Conservation (phyloP, 2,797 vertebrate species). For the Rhinatrema bivittatum region DNA sequence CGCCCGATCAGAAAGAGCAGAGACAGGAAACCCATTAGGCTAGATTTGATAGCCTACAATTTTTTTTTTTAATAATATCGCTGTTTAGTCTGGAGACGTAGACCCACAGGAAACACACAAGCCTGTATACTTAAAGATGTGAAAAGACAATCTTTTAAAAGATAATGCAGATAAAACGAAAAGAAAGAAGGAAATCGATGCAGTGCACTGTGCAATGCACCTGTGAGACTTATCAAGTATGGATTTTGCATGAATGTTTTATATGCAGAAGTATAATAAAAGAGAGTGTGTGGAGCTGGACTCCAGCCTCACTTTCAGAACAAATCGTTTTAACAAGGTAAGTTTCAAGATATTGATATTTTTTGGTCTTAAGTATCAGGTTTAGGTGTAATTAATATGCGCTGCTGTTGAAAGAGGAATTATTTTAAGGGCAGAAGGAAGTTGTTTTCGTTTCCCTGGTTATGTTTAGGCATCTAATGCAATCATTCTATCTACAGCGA, state of each 20-base stretch:
- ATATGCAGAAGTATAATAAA: constrained; percentile 1
- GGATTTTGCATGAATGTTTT: constrained; percentile 24
- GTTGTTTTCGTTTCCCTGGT: neutral
- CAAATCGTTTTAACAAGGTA: constrained; percentile 24
- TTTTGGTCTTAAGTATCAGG: neutral
- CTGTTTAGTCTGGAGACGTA: fast-evolving
- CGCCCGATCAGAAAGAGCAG: too few relatives aligned
- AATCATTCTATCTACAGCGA: constrained; percentile 13
- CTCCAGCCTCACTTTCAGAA: constrained; percentile 23
- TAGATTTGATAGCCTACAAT: too few relatives aligned
- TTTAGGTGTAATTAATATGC: constrained; percentile 24
- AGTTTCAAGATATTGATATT: constrained; percentile 9
- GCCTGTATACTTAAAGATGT: too few relatives aligned
- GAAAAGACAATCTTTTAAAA: neutral
- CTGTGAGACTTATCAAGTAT: constrained; percentile 29
- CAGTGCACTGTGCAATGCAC: constrained; percentile 5
- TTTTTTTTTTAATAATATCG: too few relatives aligned
- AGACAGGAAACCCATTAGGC: too few relatives aligned
- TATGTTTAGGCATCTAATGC: constrained; percentile 16
- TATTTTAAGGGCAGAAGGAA: neutral
- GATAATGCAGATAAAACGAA: constrained; percentile 2
- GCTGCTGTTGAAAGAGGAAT: neutral
- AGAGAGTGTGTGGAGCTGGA: constrained; percentile 9
- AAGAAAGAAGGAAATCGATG: constrained; percentile 7
- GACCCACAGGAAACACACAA: too few relatives aligned